phyloP scores from a whole-genome alignment of 92 coral and sea anemone species.

The Porites lobata region DNA sequence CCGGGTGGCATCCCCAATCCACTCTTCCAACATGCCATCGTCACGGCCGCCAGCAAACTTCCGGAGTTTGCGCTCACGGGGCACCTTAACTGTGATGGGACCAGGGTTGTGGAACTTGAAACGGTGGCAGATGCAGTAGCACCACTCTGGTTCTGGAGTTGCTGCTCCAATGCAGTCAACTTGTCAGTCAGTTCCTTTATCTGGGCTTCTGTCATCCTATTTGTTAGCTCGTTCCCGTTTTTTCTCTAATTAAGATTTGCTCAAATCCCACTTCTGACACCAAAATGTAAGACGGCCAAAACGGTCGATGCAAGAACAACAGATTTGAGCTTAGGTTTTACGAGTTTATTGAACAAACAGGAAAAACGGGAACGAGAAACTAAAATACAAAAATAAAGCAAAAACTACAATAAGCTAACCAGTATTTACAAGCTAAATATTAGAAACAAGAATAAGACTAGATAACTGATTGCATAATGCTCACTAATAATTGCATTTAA shows the following conservation, averaged over 20 bases:
- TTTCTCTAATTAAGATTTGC: neutral
- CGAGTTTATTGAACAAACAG: neutral
- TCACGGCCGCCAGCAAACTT: conserved; percentile 40
- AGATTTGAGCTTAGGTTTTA: neutral
- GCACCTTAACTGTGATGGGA: conserved; percentile 37
- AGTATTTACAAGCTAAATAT: no score
- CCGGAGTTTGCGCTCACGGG: conserved; percentile 33
- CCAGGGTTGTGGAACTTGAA: neutral
- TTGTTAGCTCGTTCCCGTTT: conserved; percentile 27
- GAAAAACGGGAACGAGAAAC: neutral
- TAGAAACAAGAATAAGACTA: no score
- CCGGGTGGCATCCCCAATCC: no score
- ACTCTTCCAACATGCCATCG: neutral
- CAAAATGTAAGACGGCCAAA: neutral
- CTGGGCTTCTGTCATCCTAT: conserved; percentile 2
- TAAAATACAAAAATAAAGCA: no score
- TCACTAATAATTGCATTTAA: no score
- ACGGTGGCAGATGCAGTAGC: neutral
- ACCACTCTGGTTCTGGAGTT: conserved; percentile 1
- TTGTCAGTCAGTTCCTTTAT: neutral
- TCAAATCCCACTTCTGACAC: conserved; percentile 16
- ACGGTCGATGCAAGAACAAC: no score
- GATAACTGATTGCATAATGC: neutral
- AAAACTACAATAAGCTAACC: no score
- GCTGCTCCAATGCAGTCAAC: conserved; percentile 21